Conservation (phyloP, 2,888 invertebrate genomes). For the Azorinus chamasolen region DNA sequence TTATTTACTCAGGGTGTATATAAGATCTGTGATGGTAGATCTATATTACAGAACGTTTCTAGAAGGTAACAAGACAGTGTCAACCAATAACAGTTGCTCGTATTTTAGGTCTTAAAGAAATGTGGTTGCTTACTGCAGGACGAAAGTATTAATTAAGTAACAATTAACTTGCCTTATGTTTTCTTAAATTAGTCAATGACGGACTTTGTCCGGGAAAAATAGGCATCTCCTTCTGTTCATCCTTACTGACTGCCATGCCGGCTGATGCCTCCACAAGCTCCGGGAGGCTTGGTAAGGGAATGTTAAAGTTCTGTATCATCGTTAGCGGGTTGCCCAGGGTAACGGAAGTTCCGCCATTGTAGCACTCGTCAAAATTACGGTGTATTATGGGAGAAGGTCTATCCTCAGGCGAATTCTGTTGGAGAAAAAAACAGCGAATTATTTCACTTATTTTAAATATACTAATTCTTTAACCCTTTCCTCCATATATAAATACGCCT, state of each 20-base stretch:
- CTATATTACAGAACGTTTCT: too few relatives aligned
- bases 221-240: constrained; percentile 28
- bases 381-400: constrained; percentile 64
- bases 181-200: background rate
- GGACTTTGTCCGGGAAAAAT: constrained; percentile 40
- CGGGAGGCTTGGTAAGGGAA: constrained; percentile 55
- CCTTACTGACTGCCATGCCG: constrained; percentile 10
- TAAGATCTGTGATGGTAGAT: too few relatives aligned
- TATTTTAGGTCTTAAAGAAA: too few relatives aligned
- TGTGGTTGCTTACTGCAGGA: too few relatives aligned
- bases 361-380: constrained; percentile 66
- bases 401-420: constrained; percentile 53
- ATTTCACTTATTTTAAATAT: too few relatives aligned
- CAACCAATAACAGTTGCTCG: too few relatives aligned
- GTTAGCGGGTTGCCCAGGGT: constrained; percentile 45
- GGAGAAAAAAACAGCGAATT: background rate
- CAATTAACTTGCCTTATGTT: too few relatives aligned
- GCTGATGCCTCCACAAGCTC: constrained; percentile 35
- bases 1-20: too few relatives aligned
- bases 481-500: too few relatives aligned
- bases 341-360: constrained; percentile 29
- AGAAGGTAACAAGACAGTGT: too few relatives aligned
- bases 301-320: constrained; percentile 53
- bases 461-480: too few relatives aligned
- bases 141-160: too few relatives aligned